These are phyloP conservation scores for Serripes groenlandicus DNA, from an alignment of 2,888 invertebrate species.

Conservation along the genomic window DNA sequence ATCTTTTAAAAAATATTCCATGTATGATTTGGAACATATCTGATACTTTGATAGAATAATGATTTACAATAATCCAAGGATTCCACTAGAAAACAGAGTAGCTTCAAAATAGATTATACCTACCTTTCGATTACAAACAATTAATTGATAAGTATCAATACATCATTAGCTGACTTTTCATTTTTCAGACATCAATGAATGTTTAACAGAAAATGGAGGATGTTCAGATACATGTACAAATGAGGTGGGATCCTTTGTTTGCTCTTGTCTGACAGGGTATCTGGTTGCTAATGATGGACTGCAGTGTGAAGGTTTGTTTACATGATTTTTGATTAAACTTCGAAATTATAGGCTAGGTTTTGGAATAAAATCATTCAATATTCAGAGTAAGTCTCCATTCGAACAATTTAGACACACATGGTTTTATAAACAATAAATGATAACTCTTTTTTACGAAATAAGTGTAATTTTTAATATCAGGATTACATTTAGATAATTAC, in stretches of 20 bases:
- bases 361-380: no score
- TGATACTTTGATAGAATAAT: not conserved
- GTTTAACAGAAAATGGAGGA: not conserved
- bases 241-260: slow-evolving; percentile 1
- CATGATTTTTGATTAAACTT: not conserved
- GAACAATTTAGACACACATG: no score
- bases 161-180: no score
- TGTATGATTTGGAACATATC: no score
- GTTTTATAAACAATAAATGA: no score
- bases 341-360: no score
- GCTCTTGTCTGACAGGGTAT: slow-evolving; percentile 18
- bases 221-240: slow-evolving; percentile 16
- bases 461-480: no score
- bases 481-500: no score
- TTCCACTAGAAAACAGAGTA: not conserved
- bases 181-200: slow-evolving; percentile 21
- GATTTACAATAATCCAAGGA: not conserved
- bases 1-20: no score
- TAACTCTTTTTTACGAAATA: no score
- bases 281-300: not conserved
- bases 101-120: not conserved
- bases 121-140: not conserved
- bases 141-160: not conserved
- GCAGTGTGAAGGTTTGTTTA: slow-evolving; percentile 10
- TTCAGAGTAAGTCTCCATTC: no score